Evolutionary conservation across 1,140 invertebrate genomes (phyloP).

Genomic region (Aphidius gifuensis): DNA sequence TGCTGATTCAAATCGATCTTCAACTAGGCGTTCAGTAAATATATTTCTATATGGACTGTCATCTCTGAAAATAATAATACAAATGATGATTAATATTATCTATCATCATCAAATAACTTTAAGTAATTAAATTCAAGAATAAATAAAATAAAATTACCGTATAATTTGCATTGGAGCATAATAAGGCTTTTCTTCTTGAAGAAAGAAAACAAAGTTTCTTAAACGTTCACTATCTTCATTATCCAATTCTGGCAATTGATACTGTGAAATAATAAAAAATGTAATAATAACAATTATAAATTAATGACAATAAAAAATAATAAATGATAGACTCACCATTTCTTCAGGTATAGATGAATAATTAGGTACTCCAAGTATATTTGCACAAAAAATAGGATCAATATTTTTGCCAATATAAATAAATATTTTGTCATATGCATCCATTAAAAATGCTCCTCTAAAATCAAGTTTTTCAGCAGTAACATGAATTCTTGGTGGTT

Average conservation of each 20-base stretch:
- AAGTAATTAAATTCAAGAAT: slow-evolving; percentile 25
- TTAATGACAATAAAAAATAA: slow-evolving; percentile 1
- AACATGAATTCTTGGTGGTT: slow-evolving; percentile 65
- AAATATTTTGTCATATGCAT: slow-evolving; percentile 79
- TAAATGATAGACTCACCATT: slow-evolving; percentile 56
- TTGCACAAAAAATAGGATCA: slow-evolving; percentile 70
- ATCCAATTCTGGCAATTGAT: slow-evolving; percentile 74
- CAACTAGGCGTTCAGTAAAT: slow-evolving; percentile 87
- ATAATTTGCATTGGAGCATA: slow-evolving; percentile 77
- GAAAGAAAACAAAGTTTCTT: slow-evolving; percentile 75
- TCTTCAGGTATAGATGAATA: slow-evolving; percentile 65
- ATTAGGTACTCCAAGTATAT: slow-evolving; percentile 66
- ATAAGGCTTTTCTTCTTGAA: slow-evolving; percentile 83
- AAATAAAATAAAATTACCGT: slow-evolving; percentile 57
- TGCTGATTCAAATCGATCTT: slow-evolving; percentile 90
- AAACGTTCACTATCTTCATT: slow-evolving; percentile 74
- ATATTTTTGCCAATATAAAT: slow-evolving; percentile 85
- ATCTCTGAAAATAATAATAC: slow-evolving; percentile 65
- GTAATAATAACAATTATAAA: slow-evolving; percentile 19
- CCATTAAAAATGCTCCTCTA: slow-evolving; percentile 88
- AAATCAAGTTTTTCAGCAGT: slow-evolving; percentile 76
- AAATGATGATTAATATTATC: slow-evolving; percentile 7
- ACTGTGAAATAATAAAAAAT: slow-evolving; percentile 51
- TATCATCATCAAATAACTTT: slow-evolving; percentile 1
- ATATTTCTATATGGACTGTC: slow-evolving; percentile 77